Base-by-base conservation (phyloP, 2,113 vertebrate genomes). In the Entelurus aequoreus region DNA sequence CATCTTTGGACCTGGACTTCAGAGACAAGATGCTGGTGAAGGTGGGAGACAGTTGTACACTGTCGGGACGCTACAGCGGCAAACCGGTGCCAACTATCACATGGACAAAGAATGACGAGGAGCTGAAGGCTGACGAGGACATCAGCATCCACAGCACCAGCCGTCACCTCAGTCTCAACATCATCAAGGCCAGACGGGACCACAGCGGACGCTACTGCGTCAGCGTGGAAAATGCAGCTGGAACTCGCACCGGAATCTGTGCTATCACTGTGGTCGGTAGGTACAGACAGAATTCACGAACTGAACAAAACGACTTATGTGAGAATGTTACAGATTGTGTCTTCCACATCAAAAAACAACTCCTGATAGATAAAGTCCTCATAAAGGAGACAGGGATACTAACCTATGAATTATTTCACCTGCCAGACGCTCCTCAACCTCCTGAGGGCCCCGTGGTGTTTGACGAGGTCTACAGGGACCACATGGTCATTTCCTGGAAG, bases 401-500 rank as follows among this genome's bases (percentile, higher is more conserved):
- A 1, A 66, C 49, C 15, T 48, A 14, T 61, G 9, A 28, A 36
- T 58, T 1, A 8, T 68, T 67, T 52, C 15, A 62, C 51, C 50
- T 44, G 36, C 46, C 70, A 99, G 97, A 99, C 82, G 95, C 95
- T 35, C 97, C 97, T 71, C 92, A 94, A 66, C 94, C 95, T 78
- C 97, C 97, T 65, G 85, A 96, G 77, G 97, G 97, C 63, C 97
- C 97, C 8, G 94, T 98, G 65, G 84, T 89, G 58, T 99, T 99
- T 86, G 86, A 98, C 42, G 95, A 98, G 78, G 89, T 99, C 60
- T 95, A 93, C 86, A 95, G 92, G 85, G 93, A 96, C 77, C 84
- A 94, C 82, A 95, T 99, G 94, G 67, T 96, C 28, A 90, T 98
- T 82, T 95, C 95, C 58, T 99, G 97, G 97, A 97, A 94, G 58